Conservation (phyloP, 2,797 vertebrate genomes). For the Pristis pectinata region DNA sequence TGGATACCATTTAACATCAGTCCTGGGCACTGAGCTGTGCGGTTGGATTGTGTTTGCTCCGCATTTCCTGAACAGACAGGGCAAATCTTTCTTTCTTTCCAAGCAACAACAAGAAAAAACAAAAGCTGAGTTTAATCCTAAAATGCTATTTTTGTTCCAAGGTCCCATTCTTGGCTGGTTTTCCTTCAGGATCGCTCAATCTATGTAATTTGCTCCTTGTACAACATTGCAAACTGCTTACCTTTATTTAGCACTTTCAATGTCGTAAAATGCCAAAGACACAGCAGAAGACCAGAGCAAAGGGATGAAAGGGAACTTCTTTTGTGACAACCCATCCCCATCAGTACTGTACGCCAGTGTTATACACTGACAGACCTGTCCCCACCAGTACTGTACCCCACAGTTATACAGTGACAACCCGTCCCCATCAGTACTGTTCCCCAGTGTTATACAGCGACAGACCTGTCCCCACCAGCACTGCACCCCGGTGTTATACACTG, state of each 20-base stretch:
- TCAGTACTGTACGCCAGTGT: no score
- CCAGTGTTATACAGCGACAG: no score
- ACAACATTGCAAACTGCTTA: background rate
- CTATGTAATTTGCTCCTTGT: background rate
- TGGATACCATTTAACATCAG: background rate
- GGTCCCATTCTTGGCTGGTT: conserved; percentile 33
- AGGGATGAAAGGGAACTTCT: background rate
- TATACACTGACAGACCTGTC: no score
- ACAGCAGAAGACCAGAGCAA: background rate
- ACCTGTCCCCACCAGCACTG: no score
- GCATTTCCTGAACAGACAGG: background rate
- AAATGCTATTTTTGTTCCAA: conserved; percentile 13
- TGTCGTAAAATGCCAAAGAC: background rate
- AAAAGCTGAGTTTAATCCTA: background rate
- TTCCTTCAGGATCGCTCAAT: background rate
- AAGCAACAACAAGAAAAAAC: conserved; percentile 21
- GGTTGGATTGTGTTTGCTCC: background rate
- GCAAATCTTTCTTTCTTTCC: conserved; percentile 26
- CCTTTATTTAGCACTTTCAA: background rate
- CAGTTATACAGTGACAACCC: no score
- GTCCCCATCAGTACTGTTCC: no score
- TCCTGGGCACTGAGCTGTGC: background rate
- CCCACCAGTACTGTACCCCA: no score
- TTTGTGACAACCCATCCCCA: no score
- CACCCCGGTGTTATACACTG: no score